Evolutionary conservation across 2,888 invertebrate species (phyloP).

Genomic region (Cancer borealis): DNA sequence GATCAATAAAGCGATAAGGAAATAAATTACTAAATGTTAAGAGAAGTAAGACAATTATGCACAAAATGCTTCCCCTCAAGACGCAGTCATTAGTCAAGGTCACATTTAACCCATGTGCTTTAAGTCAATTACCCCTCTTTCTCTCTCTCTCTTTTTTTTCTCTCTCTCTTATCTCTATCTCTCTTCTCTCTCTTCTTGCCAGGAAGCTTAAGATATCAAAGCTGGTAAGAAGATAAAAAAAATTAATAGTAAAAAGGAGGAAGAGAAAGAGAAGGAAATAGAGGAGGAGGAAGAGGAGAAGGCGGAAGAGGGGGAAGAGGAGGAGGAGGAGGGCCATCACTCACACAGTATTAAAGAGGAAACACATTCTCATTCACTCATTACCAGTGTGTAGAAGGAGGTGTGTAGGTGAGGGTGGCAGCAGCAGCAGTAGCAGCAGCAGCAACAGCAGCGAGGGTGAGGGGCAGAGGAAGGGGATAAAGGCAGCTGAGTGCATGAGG

Average conservation of each 20-base stretch:
- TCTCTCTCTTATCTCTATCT: not conserved
- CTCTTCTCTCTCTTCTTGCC: not conserved
- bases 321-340: not conserved
- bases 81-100: constrained; percentile 8
- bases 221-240: not conserved
- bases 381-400: not conserved
- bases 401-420: not conserved
- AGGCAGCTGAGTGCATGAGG: not conserved
- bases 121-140: not conserved
- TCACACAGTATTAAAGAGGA: constrained; percentile 22
- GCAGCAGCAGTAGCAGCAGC: not conserved
- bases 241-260: not conserved
- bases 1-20: not conserved
- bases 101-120: constrained; percentile 13
- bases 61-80: not conserved
- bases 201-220: not conserved
- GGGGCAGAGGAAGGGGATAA: not conserved
- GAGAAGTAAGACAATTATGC: not conserved
- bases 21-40: not conserved
- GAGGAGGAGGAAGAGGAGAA: not conserved
- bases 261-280: not conserved
- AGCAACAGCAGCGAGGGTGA: not conserved
- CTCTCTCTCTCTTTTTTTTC: not conserved
- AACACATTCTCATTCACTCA: constrained; percentile 24
- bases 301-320: not conserved